Evolutionary conservation across 2,888 invertebrate genomes (phyloP), one percentile per base, ranked within the genome.

Genomic region (Leistus spinibarbis): DNA sequence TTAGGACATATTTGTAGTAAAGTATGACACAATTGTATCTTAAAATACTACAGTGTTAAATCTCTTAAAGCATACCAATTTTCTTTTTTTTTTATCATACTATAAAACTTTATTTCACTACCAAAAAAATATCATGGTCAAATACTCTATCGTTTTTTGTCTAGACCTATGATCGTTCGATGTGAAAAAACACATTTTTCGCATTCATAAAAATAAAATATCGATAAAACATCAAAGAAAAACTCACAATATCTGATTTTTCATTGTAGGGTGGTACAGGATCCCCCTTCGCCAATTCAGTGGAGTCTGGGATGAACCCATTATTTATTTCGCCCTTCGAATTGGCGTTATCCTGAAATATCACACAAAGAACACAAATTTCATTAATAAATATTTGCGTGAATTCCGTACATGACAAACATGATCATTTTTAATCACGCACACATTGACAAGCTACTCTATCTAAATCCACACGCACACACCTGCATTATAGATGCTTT

Each of bases 281-380:
- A 5, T 60, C 67, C 53, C 53, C 60, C 40, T 67, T 73, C 20
- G 17, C 60, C 27, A 67, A 10, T 3, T 73, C 73, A 5, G 67
- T 67, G 7, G 73, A 40, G 57, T 73, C 73, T n/a, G 66, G 60
- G 17, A 73, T 40, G 22, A 67, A 73, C 9, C 67, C 73, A 7
- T 67, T 67, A 17, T 73, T 73, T 13, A 73, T 57, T 54, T 73
- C 73, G 1, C 73, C 73, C 53, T 73, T 73, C 60, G 67, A 67
- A 17, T 54, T 22, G 27, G 27, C 19, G 10, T 67, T 65, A 64
- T 24, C 62, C 73, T 73, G 54, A 23, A 73, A 73, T 27, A 67
- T 7, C 7, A 40, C 40, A 24, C 24, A 24, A 24, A 24, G 24
- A 24, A 24, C 40, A 40, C 40, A 40, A 7, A 40, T 40, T 40